Percentiles rank a stretch among this genome's conserved stretches.
Evolutionary conservation across 1,140 invertebrate genomes (phyloP).

Genomic region (Drosophila yakuba): DNA sequence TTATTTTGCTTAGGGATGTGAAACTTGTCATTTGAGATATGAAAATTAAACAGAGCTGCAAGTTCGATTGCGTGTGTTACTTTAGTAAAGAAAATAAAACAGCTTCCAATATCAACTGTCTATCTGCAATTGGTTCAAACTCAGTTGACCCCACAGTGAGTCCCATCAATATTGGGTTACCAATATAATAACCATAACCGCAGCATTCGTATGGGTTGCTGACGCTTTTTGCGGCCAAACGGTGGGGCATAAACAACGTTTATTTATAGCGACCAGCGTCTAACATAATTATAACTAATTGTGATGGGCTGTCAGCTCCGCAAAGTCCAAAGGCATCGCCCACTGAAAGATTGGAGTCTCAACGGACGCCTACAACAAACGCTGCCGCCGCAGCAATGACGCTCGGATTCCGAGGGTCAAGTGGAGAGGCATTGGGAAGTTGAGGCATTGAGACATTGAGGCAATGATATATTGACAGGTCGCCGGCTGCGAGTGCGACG

Average conservation of each 20-base stretch:
- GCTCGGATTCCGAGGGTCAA: constrained; percentile 60
- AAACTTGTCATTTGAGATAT: neutral
- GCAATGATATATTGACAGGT: constrained; percentile 59
- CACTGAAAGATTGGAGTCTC: constrained; percentile 19
- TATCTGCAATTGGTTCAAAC: constrained; percentile 2
- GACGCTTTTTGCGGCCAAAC: constrained; percentile 33
- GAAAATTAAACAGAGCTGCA: constrained; percentile 1
- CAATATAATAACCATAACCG: no score
- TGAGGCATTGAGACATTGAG: constrained; percentile 32
- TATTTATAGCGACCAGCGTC: constrained; percentile 55
- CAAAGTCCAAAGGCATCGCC: constrained; percentile 53
- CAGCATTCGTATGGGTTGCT: constrained; percentile 62
- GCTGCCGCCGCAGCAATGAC: constrained; percentile 31
- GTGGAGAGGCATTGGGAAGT: constrained; percentile 70
- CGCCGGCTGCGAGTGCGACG: constrained; percentile 20
- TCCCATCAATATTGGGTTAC: constrained; percentile 46
- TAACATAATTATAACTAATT: constrained; percentile 79
- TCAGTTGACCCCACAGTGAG: constrained; percentile 10
- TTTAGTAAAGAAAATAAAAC: neutral
- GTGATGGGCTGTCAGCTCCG: constrained; percentile 53
- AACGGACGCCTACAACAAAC: constrained; percentile 56
- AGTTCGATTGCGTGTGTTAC: neutral
- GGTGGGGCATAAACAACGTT: constrained; percentile 28
- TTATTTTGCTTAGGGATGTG: constrained; percentile 16
- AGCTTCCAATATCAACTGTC: neutral